These are phyloP conservation scores for Anolis apletophallus DNA, from an alignment of 2,797 vertebrate species.

Conservation along the genomic window DNA sequence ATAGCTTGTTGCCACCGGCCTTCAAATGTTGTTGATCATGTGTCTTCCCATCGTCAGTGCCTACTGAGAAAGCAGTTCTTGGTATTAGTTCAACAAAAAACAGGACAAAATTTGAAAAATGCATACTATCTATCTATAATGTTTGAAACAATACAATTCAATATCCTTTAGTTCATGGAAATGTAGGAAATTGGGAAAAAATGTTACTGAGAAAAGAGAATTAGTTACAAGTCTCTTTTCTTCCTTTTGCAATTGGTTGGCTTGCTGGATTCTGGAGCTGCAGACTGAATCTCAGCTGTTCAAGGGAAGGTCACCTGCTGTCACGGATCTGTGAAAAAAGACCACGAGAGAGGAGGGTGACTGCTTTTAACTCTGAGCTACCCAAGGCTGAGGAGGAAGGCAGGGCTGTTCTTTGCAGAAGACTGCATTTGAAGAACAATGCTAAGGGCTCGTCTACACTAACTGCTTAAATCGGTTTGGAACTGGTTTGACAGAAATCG, in stretches of 20 bases:
- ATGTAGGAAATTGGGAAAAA: not conserved
- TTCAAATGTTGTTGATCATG: not conserved
- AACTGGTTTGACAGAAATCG: no score
- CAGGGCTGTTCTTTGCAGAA: not conserved
- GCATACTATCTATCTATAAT: not conserved
- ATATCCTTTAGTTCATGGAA: not conserved
- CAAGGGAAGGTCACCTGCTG: constrained; percentile 40
- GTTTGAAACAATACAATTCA: not conserved
- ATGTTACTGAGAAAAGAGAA: not conserved
- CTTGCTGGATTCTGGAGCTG: constrained; percentile 29
- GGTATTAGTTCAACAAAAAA: not conserved
- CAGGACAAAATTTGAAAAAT: not conserved
- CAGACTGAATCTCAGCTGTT: constrained; percentile 38
- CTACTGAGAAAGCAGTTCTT: not conserved
- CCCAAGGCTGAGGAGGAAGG: not conserved
- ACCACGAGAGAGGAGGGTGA: no score
- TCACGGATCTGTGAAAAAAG: not conserved
- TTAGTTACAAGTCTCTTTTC: not conserved
- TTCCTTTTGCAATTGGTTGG: constrained; percentile 9
- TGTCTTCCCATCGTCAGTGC: not conserved
- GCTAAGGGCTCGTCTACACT: not conserved
- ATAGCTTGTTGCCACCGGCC: not conserved
- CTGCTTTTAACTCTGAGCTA: constrained; percentile 7
- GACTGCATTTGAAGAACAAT: not conserved
- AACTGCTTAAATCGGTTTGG: no score